Evolutionary conservation across 1,140 invertebrate species (phyloP).

Genomic region (Hylyphantes graminicola): DNA sequence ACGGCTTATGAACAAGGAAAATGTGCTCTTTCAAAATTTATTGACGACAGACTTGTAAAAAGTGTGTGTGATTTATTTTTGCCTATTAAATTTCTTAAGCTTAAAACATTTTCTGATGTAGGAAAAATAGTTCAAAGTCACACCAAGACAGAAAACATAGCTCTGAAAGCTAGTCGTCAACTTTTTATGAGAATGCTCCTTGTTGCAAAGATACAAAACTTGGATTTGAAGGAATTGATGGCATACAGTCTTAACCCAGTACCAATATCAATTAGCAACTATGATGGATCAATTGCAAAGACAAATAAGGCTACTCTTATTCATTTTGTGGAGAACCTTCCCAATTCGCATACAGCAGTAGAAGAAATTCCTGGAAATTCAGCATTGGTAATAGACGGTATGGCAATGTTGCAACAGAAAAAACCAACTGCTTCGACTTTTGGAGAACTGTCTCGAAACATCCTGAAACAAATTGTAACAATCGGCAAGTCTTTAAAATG

Average conservation of each 20-base stretch:
- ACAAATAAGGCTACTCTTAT: slow-evolving; percentile 50
- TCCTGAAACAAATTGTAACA: neutral
- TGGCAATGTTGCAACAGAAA: no score
- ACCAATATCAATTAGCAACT: slow-evolving; percentile 36
- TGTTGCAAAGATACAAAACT: neutral
- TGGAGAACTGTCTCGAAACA: neutral
- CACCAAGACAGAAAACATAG: neutral
- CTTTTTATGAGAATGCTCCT: neutral
- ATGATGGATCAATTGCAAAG: slow-evolving; percentile 51
- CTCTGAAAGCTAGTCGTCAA: neutral
- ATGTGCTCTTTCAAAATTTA: neutral
- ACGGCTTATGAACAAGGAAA: neutral
- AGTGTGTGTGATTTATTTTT: neutral
- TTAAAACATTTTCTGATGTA: neutral
- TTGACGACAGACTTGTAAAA: neutral
- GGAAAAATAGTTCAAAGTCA: neutral
- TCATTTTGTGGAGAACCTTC: neutral
- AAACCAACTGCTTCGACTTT: neutral
- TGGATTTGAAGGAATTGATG: slow-evolving; percentile 23
- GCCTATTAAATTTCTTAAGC: neutral
- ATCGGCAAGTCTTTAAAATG: neutral
- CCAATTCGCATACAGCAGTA: neutral
- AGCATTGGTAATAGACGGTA: neutral
- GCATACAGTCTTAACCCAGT: slow-evolving; percentile 37
- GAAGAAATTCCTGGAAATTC: neutral